phyloP scores from a whole-genome alignment of 2,113 vertebrate species.

The Clinocottus analis region DNA sequence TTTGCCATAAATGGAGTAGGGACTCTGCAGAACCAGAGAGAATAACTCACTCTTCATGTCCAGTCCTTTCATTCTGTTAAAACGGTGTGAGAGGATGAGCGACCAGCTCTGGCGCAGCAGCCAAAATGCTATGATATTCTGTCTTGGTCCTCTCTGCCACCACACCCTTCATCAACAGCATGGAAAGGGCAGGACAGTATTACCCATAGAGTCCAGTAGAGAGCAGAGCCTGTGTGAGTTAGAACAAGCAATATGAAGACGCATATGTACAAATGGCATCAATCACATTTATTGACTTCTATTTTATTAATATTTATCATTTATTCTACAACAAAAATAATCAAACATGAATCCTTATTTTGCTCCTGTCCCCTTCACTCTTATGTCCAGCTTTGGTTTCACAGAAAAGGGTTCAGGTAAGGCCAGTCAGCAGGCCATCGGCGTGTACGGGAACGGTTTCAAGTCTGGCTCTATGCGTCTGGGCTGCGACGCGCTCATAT shows the following conservation, averaged over 20 bases:
- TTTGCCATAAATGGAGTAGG: too few species aligned
- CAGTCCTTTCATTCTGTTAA: too few species aligned
- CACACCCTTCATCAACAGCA: too few species aligned
- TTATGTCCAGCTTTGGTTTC: slow-evolving; percentile 85
- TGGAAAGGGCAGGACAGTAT: neutral
- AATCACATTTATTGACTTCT: neutral
- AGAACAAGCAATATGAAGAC: neutral
- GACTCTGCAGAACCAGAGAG: too few species aligned
- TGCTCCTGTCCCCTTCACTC: neutral
- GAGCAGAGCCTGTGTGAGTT: neutral
- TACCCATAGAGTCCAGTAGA: neutral
- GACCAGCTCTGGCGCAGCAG: too few species aligned
- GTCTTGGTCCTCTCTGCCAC: too few species aligned
- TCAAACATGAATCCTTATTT: neutral
- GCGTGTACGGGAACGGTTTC: slow-evolving; percentile 88
- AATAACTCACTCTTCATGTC: too few species aligned
- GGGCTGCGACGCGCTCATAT: slow-evolving; percentile 87
- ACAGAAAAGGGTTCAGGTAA: slow-evolving; percentile 84
- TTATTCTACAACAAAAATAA: neutral
- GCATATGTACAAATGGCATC: neutral
- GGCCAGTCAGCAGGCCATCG: slow-evolving; percentile 80
- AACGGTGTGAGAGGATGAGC: too few species aligned
- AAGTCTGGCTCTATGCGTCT: slow-evolving; percentile 88
- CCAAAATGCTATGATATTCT: too few species aligned
- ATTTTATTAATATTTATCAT: neutral